Base-by-base conservation (phyloP, 1,140 invertebrate genomes). In the Trichogramma pretiosum region DNA sequence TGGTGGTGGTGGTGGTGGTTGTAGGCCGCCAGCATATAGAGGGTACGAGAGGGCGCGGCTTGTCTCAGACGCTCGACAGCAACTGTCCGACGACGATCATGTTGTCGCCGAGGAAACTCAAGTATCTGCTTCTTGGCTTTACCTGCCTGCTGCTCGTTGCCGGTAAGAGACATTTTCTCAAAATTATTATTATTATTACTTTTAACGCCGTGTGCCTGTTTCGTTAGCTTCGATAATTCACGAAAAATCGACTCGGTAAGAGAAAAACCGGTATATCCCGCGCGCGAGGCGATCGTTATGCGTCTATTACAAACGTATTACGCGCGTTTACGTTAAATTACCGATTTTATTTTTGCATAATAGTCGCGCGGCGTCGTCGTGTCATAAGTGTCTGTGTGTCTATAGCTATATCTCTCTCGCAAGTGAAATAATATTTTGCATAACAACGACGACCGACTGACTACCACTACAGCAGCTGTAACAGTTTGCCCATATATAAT, bases 1-100 rank as follows among this genome's bases (percentile, higher is more conserved):
- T n/a, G 56, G 58, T 63, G 64, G 63, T 66, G 69, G 67, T 63
- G 63, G 63, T 62, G 64, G 68, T 62, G 57, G n/a, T n/a, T n/a
- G n/a, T n/a, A n/a, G n/a, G n/a, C n/a, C n/a, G n/a, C n/a, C n/a
- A 58, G 64, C 67, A 71, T 72, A 72, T 70, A 72, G 68, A 69
- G 65, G 67, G 66, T 60, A 33, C 61, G 64, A 71, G 70, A 72
- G 68, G 70, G 70, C 67, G 70, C 68, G 70, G 64, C 68, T 70
- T 65, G 68, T 72, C 60, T 52, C 70, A 72, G 68, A 72, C 70
- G 60, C 62, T 63, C 59, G 63, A 65, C 53, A 62, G 65, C 59
- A 62, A 53, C 59, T 62, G 50, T 54, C 63, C 67, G 58, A 66
- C 59, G 57, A 68, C 57, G 56, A 70, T 55, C 60, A 72, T 71